Evolutionary conservation across 2,888 invertebrate genomes (phyloP), one percentile per base, ranked within the genome.

Genomic region (Drosophila pseudotakahashii): DNA sequence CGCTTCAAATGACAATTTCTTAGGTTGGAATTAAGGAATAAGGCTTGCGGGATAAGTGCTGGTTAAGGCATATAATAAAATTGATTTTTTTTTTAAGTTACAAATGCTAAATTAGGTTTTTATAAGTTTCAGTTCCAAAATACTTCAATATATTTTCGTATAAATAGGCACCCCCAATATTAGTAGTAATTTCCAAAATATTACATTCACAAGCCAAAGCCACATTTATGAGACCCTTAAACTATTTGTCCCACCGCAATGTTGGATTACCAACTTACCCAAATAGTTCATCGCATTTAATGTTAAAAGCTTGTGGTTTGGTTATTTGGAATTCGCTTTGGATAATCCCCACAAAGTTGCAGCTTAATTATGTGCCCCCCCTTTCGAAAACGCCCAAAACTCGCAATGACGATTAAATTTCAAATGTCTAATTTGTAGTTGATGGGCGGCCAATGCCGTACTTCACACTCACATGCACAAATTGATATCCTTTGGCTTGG

Each of bases 391-490:
- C 26, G 0, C n/a, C 36, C 3, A 16, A 34, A 37, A 51, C n/a
- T 30, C 45, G 55, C 44, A 57, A 78, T 81, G 81, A 77, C 78
- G 81, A 81, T 81, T 80, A 77, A 74, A 80, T 78, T 82, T 60
- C 60, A 45, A 68, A 71, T 74, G 73, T 72, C 47, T 77, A 81
- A 82, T 81, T 80, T 55, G 66, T 58, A 70, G 77, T 84, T 81
- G 72, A 84, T 80, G 58, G 64, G 53, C 44, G 58, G 41, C 13
- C 59, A 51, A 47, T 36, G 61, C 42, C 39, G 52, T 11, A 52
- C 39, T 52, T 72, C 52, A 67, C 66, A 66, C 66, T 57, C 30
- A 44, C 16, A 50, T n/a, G n/a, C 16, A 37, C 48, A 55, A 23
- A 44, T 26, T 41, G 16, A 53, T 50, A 55, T 48, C 36, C 41